phyloP scores from a whole-genome alignment of 2,888 invertebrate genomes.

The Iphiclides podalirius region DNA sequence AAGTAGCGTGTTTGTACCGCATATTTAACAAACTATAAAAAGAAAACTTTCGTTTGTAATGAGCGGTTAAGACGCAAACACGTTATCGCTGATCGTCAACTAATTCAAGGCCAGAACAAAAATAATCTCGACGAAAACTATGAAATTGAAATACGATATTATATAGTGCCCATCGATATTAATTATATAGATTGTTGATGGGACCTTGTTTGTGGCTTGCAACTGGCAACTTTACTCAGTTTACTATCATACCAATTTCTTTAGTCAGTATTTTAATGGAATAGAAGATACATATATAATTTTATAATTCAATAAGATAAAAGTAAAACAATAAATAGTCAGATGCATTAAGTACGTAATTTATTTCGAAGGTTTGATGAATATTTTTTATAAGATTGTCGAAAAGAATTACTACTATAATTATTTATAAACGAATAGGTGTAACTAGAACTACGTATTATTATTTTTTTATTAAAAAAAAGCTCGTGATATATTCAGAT shows the following conservation, averaged over 20 bases:
- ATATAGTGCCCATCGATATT: not conserved
- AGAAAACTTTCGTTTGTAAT: conserved; percentile 1
- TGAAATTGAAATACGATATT: not conserved
- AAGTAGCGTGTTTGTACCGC: too few relatives aligned
- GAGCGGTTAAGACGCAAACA: conserved; percentile 4
- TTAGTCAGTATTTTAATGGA: too few relatives aligned
- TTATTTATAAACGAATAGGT: too few relatives aligned
- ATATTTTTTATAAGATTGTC: too few relatives aligned
- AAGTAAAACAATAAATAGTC: too few relatives aligned
- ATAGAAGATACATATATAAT: not conserved
- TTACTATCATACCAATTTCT: too few relatives aligned
- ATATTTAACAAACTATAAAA: not conserved
- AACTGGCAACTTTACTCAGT: not conserved
- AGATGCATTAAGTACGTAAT: too few relatives aligned
- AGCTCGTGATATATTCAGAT: too few relatives aligned
- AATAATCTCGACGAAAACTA: not conserved
- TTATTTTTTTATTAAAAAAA: too few relatives aligned
- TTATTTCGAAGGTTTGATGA: too few relatives aligned
- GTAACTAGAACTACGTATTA: too few relatives aligned
- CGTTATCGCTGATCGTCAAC: conserved; percentile 2
- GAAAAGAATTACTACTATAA: too few relatives aligned
- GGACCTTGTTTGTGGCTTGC: not conserved
- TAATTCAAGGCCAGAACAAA: conserved; percentile 2
- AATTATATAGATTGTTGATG: not conserved
- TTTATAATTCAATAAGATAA: not conserved